phyloP scores from a whole-genome alignment of 1,140 invertebrate species.

The Conus ventricosus region DNA sequence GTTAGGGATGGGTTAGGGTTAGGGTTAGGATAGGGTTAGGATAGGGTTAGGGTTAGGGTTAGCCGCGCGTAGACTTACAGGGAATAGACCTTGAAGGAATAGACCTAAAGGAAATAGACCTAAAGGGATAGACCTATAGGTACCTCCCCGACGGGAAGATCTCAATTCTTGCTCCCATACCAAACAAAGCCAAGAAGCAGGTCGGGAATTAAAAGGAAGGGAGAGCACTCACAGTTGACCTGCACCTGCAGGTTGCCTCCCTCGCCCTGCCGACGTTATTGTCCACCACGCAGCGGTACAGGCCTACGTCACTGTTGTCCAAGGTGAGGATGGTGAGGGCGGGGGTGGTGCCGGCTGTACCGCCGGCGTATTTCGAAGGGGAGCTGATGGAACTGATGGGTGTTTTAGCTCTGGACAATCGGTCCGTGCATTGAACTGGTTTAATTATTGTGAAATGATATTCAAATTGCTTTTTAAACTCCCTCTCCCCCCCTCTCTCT shows the following conservation, averaged over 20 bases:
- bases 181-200: background rate
- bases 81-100: no score
- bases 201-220: background rate
- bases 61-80: no score
- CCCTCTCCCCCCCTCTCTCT: no score
- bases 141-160: no score
- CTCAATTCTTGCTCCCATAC: no score
- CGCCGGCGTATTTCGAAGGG: background rate
- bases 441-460: background rate
- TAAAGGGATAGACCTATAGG: no score
- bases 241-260: constrained; percentile 1
- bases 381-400: background rate
- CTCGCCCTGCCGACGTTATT: constrained; percentile 31
- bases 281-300: constrained; percentile 25
- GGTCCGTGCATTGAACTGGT: background rate
- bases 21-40: no score
- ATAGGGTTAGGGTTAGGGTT: no score
- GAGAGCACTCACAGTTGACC: constrained; percentile 21
- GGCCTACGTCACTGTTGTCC: background rate
- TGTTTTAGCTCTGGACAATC: background rate
- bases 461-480: no score
- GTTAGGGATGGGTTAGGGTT: no score
- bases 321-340: constrained; percentile 20
- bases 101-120: no score
- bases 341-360: constrained; percentile 1